These are phyloP conservation scores for Drosophila koepferae DNA, from an alignment of 2,888 invertebrate species.

Conservation along the genomic window DNA sequence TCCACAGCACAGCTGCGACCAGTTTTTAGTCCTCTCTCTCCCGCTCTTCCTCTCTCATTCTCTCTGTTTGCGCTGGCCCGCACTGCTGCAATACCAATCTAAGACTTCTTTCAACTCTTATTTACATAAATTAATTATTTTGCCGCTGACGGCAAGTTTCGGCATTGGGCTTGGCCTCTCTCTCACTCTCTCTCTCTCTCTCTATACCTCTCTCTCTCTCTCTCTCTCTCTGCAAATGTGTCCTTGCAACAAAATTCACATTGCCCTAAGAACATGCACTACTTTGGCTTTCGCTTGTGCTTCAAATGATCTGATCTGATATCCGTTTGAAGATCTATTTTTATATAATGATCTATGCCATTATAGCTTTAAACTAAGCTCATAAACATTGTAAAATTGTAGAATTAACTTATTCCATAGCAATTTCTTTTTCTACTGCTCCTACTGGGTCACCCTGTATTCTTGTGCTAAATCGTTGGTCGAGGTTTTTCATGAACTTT, in stretches of 20 bases:
- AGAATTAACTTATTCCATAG: background rate
- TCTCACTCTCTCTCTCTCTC: background rate
- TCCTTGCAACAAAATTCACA: slow-evolving; percentile 28
- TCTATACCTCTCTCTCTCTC: too few species aligned
- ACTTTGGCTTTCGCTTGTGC: background rate
- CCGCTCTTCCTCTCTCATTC: background rate
- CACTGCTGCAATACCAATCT: slow-evolving; percentile 17
- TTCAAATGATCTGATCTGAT: background rate
- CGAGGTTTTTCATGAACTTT: too few species aligned
- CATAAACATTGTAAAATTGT: background rate
- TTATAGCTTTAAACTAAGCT: background rate
- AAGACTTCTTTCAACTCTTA: slow-evolving; percentile 40
- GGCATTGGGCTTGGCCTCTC: background rate
- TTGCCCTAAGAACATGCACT: background rate
- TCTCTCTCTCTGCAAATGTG: background rate
- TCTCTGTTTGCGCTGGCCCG: background rate
- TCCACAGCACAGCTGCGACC: slow-evolving; percentile 21
- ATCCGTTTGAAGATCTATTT: too few species aligned
- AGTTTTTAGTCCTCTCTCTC: slow-evolving; percentile 10
- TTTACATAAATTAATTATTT: slow-evolving; percentile 67
- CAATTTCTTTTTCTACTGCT: background rate
- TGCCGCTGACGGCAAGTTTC: slow-evolving; percentile 33
- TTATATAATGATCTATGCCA: too few species aligned
- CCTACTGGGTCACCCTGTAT: background rate
- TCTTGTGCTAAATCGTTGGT: too few species aligned